Evolutionary conservation across 2,888 invertebrate genomes (phyloP).

Genomic region (Linnaemya tessellans): DNA sequence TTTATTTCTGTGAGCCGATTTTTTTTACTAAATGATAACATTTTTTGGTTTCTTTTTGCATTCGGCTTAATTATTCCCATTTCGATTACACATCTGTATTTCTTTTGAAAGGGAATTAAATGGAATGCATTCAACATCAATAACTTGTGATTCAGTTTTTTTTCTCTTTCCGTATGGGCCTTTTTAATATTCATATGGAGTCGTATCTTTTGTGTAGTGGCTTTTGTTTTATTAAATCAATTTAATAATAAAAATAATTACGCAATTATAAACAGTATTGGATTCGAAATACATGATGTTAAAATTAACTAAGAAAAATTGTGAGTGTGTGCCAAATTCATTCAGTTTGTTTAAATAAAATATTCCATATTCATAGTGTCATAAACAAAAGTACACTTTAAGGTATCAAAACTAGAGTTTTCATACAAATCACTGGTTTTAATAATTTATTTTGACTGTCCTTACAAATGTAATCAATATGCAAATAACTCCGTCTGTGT

Average conservation of each 20-base stretch:
- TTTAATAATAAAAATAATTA: neutral
- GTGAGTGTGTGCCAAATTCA: too few relatives aligned
- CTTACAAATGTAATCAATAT: too few relatives aligned
- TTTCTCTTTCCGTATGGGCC: neutral
- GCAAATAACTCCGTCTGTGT: too few relatives aligned
- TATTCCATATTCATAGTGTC: too few relatives aligned
- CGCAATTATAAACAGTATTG: too few relatives aligned
- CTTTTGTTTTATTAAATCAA: conserved; percentile 8
- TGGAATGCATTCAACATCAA: neutral
- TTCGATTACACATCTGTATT: conserved; percentile 35
- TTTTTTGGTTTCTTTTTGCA: neutral
- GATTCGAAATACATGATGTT: too few relatives aligned
- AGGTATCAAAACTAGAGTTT: too few relatives aligned
- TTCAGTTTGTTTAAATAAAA: too few relatives aligned
- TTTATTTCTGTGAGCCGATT: neutral
- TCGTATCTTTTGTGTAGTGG: neutral
- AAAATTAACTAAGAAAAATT: too few relatives aligned
- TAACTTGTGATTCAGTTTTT: conserved; percentile 27
- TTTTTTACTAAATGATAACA: neutral
- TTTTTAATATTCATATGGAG: conserved; percentile 46
- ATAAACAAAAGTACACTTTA: too few relatives aligned
- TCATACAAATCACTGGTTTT: too few relatives aligned
- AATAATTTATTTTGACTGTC: too few relatives aligned
- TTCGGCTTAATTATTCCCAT: neutral
- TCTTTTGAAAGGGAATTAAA: conserved; percentile 28